Evolutionary conservation across 2,113 vertebrate species (phyloP), one percentile per base, ranked within the genome.

Genomic region (Tringa solitaria): DNA sequence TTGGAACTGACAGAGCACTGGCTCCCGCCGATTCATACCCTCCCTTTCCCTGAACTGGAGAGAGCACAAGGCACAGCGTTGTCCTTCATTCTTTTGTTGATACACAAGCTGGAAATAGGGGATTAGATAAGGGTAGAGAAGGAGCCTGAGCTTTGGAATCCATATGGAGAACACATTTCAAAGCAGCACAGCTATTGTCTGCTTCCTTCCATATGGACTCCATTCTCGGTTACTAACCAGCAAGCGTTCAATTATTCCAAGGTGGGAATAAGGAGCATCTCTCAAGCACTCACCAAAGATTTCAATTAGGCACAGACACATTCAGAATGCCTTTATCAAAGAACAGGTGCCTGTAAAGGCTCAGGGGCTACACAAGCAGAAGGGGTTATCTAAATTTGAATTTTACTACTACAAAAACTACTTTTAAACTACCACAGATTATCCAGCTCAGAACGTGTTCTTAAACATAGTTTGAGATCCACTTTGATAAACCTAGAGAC

Each of bases 131-230:
- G 6, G 11, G 17, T 14, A 68, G 37, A 9, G 33, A 59, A 87
- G 26, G 9, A 88, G 37, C 5, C 54, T 7, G 18, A 60, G 23
- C 27, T 87, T 68, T 56, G 18, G 22, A 84, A 84, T n/a, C 21
- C 94, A 94, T 11, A 7, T 76, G 73, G 60, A 78, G n/a, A 82
- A 68, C 74, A 94, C 14, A 63, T 63, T 79, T 90, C 88, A 95
- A n/a, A 86, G 54, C 45, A 92, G 32, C 28, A 77, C 8, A 89
- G 26, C 8, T 73, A 59, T 60, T 72, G 23, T 30, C 60, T 59
- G 15, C 37, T 69, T 69, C 51, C 39, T 75, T 83, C 65, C 67
- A 87, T 57, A 51, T 3, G 8, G 30, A 57, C 14, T 85, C 19
- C 19, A 14, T 68, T 65, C 53, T 83, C n/a, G 33, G 18, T 56